Conservation (phyloP, 2,888 invertebrate species). For the Pristionchus fissidentatus region DNA sequence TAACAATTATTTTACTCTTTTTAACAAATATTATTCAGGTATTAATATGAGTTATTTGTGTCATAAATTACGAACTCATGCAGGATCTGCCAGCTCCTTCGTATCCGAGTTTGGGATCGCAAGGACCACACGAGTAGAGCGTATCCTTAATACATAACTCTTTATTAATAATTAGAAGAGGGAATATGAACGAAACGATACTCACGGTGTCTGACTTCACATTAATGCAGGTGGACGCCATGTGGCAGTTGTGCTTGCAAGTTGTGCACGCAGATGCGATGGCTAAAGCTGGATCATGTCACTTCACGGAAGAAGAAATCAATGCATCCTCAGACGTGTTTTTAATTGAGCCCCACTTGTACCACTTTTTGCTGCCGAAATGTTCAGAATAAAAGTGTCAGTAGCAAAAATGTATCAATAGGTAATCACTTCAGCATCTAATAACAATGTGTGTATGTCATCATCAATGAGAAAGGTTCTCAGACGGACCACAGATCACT, state of each 20-base stretch:
- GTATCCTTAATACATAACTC: not conserved
- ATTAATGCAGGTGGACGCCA: constrained; percentile 37
- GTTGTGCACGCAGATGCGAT: not conserved
- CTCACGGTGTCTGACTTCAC: not conserved
- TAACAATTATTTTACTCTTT: not conserved
- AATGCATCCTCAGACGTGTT: too few species aligned
- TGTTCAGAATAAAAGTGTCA: too few species aligned
- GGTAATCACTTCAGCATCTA: not conserved
- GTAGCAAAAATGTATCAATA: too few species aligned
- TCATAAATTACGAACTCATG: constrained; percentile 9
- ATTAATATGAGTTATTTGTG: not conserved
- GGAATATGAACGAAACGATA: not conserved
- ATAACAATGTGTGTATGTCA: not conserved
- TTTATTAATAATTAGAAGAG: not conserved
- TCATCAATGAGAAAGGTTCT: not conserved
- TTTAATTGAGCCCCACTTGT: too few species aligned
- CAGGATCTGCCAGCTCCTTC: constrained; percentile 20
- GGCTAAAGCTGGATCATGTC: constrained; percentile 23
- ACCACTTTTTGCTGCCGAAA: too few species aligned
- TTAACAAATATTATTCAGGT: too few species aligned
- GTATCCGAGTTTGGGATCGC: constrained; percentile 36
- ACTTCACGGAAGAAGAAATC: too few species aligned
- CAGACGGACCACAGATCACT: not conserved
- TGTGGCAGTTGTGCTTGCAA: constrained; percentile 47
- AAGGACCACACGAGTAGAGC: not conserved